Conservation (phyloP, 2,888 invertebrate species). For the Scaptomyza cyrtandrae region DNA sequence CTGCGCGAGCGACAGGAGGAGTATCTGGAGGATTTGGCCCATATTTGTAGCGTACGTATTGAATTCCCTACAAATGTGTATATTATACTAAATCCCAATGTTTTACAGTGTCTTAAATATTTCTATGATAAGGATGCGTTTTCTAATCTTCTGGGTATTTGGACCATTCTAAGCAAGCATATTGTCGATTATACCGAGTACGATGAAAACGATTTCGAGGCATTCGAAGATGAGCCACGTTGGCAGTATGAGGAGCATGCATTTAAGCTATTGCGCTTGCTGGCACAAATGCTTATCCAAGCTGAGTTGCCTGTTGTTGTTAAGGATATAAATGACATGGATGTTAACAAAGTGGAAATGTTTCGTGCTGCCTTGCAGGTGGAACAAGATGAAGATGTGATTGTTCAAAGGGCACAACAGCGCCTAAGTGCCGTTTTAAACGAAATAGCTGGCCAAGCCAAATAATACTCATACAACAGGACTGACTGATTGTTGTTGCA, state of each 20-base stretch:
- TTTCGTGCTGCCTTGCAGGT: slow-evolving; percentile 49
- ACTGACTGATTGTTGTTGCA: slow-evolving; percentile 74
- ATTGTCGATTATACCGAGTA: slow-evolving; percentile 44
- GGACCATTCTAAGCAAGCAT: slow-evolving; percentile 68
- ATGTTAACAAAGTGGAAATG: slow-evolving; percentile 37
- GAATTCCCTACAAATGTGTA: neutral
- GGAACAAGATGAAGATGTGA: slow-evolving; percentile 54
- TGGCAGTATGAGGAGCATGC: slow-evolving; percentile 69
- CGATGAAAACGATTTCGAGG: slow-evolving; percentile 69
- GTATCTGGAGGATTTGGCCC: slow-evolving; percentile 82
- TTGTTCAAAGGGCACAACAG: slow-evolving; percentile 55
- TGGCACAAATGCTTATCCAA: slow-evolving; percentile 50
- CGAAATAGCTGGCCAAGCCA: slow-evolving; percentile 63
- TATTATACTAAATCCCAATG: neutral
- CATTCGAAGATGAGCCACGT: slow-evolving; percentile 62
- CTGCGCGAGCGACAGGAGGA: slow-evolving; percentile 81
- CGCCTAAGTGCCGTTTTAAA: slow-evolving; percentile 44
- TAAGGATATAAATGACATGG: slow-evolving; percentile 50
- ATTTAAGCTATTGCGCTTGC: slow-evolving; percentile 59
- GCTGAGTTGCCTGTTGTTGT: slow-evolving; percentile 20
- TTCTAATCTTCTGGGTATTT: slow-evolving; percentile 75
- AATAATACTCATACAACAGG: slow-evolving; percentile 61
- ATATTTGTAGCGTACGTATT: slow-evolving; percentile 72
- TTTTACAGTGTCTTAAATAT: slow-evolving; percentile 80
- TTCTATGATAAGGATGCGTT: slow-evolving; percentile 81